These are phyloP conservation scores for Cheiracanthium punctorium DNA, from an alignment of 2,888 invertebrate species.

Conservation along the genomic window DNA sequence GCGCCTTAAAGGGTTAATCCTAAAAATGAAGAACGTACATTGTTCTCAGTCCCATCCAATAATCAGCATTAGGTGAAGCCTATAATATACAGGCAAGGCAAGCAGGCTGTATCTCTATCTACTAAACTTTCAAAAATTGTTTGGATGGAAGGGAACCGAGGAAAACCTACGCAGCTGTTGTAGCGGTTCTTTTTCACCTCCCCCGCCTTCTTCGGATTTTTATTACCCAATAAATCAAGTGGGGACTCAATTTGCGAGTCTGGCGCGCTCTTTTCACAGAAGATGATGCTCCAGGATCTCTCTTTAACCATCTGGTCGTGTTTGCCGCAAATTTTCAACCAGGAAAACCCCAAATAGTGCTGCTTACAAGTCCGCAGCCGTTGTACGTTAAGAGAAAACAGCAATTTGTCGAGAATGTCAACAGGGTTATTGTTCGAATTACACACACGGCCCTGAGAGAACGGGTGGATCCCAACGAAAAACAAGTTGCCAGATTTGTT, in stretches of 20 bases:
- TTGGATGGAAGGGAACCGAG: not conserved
- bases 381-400: not conserved
- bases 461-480: too few species aligned
- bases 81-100: too few species aligned
- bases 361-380: not conserved
- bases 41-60: too few species aligned
- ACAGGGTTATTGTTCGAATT: not conserved
- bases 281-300: constrained; percentile 15
- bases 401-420: not conserved
- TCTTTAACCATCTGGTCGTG: constrained; percentile 13
- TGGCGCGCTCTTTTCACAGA: constrained; percentile 45
- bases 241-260: constrained; percentile 51
- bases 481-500: too few species aligned
- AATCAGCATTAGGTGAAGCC: too few species aligned
- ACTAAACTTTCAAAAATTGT: too few species aligned
- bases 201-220: constrained; percentile 60
- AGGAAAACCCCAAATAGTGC: not conserved
- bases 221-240: constrained; percentile 67
- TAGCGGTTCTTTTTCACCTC: constrained; percentile 29
- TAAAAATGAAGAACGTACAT: too few species aligned
- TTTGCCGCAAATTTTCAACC: not conserved
- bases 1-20: too few species aligned
- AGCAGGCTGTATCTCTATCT: too few species aligned
- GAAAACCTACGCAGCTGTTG: constrained; percentile 26
- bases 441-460: not conserved